These are phyloP conservation scores for Caenorhabditis sp. DNA, from an alignment of 2,888 invertebrate genomes.

Conservation along the genomic window DNA sequence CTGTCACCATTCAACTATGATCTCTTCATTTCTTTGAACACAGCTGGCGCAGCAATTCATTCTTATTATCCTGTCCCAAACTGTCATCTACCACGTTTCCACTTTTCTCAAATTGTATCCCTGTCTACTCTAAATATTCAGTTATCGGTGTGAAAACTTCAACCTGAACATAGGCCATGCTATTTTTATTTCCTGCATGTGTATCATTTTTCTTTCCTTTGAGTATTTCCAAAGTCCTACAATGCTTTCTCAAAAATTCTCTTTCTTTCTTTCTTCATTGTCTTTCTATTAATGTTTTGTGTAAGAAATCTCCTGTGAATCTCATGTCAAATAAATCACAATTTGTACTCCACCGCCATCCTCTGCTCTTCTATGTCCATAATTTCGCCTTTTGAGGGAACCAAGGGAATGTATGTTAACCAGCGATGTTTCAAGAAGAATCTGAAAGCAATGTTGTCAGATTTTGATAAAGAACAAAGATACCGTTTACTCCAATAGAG, in stretches of 20 bases:
- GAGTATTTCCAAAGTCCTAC: neutral
- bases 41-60: no score
- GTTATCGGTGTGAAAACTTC: no score
- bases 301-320: neutral
- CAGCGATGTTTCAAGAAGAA: conserved; percentile 40
- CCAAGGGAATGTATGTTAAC: conserved; percentile 45
- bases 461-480: neutral
- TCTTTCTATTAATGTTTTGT: conserved; percentile 3
- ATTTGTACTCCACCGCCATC: conserved; percentile 32
- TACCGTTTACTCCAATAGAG: no score
- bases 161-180: no score
- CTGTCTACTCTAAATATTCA: no score
- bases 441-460: neutral
- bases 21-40: no score
- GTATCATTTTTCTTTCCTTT: neutral
- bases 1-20: no score
- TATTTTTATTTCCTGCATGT: no score
- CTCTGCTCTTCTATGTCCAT: conserved; percentile 40
- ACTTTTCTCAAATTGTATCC: no score
- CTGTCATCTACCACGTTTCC: no score
- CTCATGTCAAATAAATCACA: conserved; percentile 12
- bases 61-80: no score
- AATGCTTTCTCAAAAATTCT: neutral
- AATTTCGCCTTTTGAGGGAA: conserved; percentile 48
- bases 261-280: neutral